Conservation (phyloP, 2,888 invertebrate species). For the Conomelus anceps region DNA sequence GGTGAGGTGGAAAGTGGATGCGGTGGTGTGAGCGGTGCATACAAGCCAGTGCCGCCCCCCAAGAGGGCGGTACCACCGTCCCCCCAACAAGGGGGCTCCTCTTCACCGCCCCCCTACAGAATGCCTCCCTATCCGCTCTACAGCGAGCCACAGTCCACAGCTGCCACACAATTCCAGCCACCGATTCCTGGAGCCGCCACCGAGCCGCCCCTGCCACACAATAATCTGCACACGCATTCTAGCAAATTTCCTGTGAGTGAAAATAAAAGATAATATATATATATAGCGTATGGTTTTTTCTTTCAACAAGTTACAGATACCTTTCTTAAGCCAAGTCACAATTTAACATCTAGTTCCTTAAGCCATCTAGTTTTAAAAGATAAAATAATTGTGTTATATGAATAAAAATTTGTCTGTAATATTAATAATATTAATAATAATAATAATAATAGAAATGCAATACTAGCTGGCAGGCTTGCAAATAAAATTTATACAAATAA, state of each 20-base stretch:
- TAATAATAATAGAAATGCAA: too few species aligned
- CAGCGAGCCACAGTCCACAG: slow-evolving; percentile 38
- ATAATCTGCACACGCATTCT: slow-evolving; percentile 62
- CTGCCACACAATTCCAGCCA: neutral
- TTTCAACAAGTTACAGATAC: too few species aligned
- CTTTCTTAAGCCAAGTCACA: too few species aligned
- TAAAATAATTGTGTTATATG: too few species aligned
- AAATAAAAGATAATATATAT: too few species aligned
- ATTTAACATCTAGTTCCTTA: too few species aligned
- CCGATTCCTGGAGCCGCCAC: neutral
- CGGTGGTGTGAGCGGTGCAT: slow-evolving; percentile 48
- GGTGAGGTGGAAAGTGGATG: slow-evolving; percentile 47
- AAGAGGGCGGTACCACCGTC: slow-evolving; percentile 52
- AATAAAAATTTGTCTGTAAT: too few species aligned
- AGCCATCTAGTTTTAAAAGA: too few species aligned
- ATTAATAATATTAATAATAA: too few species aligned
- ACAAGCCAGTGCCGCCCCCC: slow-evolving; percentile 53
- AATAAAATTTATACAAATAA: too few species aligned
- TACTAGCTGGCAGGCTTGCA: too few species aligned
- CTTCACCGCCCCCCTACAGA: slow-evolving; percentile 53
- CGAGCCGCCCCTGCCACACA: slow-evolving; percentile 38
- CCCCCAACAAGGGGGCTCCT: slow-evolving; percentile 35
- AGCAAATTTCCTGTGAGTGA: slow-evolving; percentile 69
- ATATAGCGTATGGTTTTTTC: too few species aligned
- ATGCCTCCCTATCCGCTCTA: slow-evolving; percentile 57